Base-by-base conservation (phyloP, 2,797 vertebrate genomes). In the Trematomus bernacchii region DNA sequence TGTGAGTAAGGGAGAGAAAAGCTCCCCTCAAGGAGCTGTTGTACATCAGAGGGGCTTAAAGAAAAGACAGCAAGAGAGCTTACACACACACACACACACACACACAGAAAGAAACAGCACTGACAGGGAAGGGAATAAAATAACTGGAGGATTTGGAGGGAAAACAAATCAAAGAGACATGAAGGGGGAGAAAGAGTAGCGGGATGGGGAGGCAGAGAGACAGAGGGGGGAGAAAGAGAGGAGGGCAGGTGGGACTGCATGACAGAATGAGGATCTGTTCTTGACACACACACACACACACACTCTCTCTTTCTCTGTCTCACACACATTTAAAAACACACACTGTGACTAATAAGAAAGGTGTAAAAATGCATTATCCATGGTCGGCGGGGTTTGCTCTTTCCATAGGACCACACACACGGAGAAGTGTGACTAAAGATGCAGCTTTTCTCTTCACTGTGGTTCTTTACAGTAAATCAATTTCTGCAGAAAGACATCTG, bases 151-250 rank as follows among this genome's bases (percentile, higher is more conserved):
- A 92, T 94, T 94, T 92, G 88, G 90, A 88, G 84, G 83, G 82
- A 90, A 90, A 93, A 92, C 91, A 94, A 94, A 92, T 92, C 91
- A 93, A 92, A 94, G 89, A 91, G 91, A 93, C 76, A 66, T 76
- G 84, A 83, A 82, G 80, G 76, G 76, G 83, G 55, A 66, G 70
- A 70, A 53, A 54, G 57, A 74, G 71, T 16, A 52, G 65, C 30
- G 18, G 60, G 50, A 74, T 68, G 67, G 67, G 54, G 81, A 72
- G 76, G 74, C 33, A 57, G 78, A 82, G 59, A 46, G 71, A 68
- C 23, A 55, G 79, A 81, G 87, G 89, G 89, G 82, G 79, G 87
- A 90, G 80, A 87, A 71, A 80, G 79, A 83, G 61, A 58, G 46
- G 79, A 82, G 89, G 88, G 84, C 90, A 91, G 90, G 91, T 91